These are phyloP conservation scores for Sinosuthora webbiana DNA, from an alignment of 2,113 vertebrate genomes.

Conservation along the genomic window DNA sequence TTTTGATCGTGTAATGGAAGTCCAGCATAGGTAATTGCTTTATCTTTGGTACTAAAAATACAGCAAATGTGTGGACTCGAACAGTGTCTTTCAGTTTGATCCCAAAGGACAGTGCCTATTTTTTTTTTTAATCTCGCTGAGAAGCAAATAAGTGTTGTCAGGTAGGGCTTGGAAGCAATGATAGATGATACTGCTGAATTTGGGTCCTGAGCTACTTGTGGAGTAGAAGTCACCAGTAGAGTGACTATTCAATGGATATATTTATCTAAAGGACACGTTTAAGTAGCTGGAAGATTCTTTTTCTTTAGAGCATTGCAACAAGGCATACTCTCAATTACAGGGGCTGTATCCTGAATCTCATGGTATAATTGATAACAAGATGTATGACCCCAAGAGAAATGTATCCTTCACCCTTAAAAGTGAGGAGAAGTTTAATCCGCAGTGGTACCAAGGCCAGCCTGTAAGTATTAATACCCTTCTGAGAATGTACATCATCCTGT, in stretches of 20 bases:
- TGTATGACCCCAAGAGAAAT: slow-evolving; percentile 87
- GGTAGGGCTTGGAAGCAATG: neutral
- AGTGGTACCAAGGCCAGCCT: slow-evolving; percentile 95
- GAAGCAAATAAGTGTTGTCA: neutral
- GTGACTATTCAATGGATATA: neutral
- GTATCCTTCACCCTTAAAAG: slow-evolving; percentile 80
- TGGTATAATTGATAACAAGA: slow-evolving; percentile 96
- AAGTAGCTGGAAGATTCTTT: neutral
- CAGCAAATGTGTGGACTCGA: neutral
- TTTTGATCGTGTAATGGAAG: neutral
- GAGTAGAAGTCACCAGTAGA: neutral
- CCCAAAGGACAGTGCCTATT: neutral
- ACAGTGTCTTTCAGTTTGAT: neutral
- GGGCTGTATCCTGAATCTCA: slow-evolving; percentile 97
- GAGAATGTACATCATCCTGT: neutral
- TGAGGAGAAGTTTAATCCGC: slow-evolving; percentile 81
- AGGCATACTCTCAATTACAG: slow-evolving; percentile 64
- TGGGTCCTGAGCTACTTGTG: neutral
- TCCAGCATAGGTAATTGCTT: neutral
- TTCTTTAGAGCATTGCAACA: neutral
- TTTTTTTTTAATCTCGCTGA: neutral
- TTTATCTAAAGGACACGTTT: neutral
- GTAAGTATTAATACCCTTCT: slow-evolving; percentile 75
- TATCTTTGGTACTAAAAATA: neutral
- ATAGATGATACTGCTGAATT: neutral